Evolutionary conservation across 2,888 invertebrate species (phyloP).

Genomic region (Plagiodera versicolora): DNA sequence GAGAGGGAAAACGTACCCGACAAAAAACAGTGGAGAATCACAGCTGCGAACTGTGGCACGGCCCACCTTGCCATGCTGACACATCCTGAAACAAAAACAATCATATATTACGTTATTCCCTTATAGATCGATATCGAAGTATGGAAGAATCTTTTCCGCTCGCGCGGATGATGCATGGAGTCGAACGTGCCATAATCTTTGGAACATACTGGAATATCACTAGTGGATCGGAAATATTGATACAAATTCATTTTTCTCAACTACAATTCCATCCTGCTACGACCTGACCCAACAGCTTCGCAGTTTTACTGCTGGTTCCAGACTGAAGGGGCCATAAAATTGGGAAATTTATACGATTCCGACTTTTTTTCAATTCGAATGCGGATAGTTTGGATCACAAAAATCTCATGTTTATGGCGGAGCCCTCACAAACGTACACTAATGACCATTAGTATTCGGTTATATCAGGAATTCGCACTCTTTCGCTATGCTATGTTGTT

Average conservation of each 20-base stretch:
- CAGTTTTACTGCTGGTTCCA: neutral
- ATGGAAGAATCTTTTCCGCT: neutral
- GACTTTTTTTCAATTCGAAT: neutral
- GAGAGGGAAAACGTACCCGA: slow-evolving; percentile 45
- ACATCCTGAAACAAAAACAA: slow-evolving; percentile 52
- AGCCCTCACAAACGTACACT: neutral
- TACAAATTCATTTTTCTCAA: slow-evolving; percentile 8
- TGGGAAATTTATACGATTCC: neutral
- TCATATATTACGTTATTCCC: slow-evolving; percentile 1
- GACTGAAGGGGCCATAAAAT: neutral
- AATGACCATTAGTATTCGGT: neutral
- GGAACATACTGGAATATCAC: too few species aligned
- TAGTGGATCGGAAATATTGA: neutral
- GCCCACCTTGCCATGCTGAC: slow-evolving; percentile 52
- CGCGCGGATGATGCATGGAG: neutral
- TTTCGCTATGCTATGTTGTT: too few species aligned
- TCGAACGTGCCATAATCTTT: neutral
- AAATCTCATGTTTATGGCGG: neutral
- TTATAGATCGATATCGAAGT: neutral
- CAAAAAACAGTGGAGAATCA: slow-evolving; percentile 52
- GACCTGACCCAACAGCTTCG: neutral
- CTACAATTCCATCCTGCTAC: neutral
- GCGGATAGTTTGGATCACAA: neutral
- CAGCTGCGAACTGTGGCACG: slow-evolving; percentile 50
- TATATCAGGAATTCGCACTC: neutral